These are phyloP conservation scores for Metopia argyrocephala DNA, from an alignment of 2,888 invertebrate species.

Conservation along the genomic window DNA sequence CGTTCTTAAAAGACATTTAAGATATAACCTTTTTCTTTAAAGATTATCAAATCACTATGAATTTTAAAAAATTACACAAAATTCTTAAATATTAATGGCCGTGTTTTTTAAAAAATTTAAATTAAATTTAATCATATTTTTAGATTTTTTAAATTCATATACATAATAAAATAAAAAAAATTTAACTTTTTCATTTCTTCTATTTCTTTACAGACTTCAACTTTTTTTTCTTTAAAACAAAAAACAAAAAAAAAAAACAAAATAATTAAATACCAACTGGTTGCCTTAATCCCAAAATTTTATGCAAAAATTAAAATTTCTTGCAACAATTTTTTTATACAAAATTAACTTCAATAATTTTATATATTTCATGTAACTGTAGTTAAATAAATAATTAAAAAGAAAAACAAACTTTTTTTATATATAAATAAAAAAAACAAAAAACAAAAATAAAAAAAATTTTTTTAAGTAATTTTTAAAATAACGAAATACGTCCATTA, in stretches of 20 bases:
- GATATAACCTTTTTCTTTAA: too few relatives aligned
- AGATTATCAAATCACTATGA: too few relatives aligned
- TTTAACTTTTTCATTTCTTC: background rate
- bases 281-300: slow-evolving; percentile 60
- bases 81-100: too few relatives aligned
- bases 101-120: too few relatives aligned
- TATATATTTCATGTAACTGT: slow-evolving; percentile 18
- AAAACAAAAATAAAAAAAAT: slow-evolving; percentile 28
- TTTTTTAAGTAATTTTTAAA: slow-evolving; percentile 24
- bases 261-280: slow-evolving; percentile 56
- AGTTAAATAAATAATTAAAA: slow-evolving; percentile 32
- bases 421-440: slow-evolving; percentile 16
- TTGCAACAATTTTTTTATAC: background rate
- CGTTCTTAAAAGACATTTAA: too few relatives aligned
- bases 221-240: background rate
- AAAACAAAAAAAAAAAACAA: background rate
- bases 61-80: too few relatives aligned
- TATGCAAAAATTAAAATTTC: slow-evolving; percentile 37
- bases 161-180: background rate
- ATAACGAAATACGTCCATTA: slow-evolving; percentile 57
- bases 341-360: slow-evolving; percentile 27
- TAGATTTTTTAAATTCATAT: too few relatives aligned
- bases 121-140: too few relatives aligned
- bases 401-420: slow-evolving; percentile 21
- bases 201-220: slow-evolving; percentile 56